Evolutionary conservation across 2,797 vertebrate genomes (phyloP).

Genomic region (Mallotus villosus): DNA sequence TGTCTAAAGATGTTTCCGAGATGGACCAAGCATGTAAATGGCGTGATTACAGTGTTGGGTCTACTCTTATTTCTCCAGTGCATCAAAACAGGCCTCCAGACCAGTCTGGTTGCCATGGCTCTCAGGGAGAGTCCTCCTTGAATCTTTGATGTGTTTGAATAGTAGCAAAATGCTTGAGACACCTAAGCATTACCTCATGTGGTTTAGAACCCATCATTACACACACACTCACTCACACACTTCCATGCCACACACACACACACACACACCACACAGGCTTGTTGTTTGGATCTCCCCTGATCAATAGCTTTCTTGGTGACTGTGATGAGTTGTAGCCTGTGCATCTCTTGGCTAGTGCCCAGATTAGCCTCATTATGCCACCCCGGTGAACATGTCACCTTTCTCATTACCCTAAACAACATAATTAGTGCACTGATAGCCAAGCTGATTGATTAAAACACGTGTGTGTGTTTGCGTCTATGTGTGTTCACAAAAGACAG

Average conservation of each 20-base stretch:
- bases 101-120: too few relatives aligned
- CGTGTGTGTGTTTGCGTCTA: conserved; percentile 6
- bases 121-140: too few relatives aligned
- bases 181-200: neutral
- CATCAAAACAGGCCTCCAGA: too few relatives aligned
- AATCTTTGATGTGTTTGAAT: neutral
- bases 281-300: neutral
- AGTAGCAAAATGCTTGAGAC: neutral
- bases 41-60: neutral
- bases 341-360: conserved; percentile 44
- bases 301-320: conserved; percentile 36
- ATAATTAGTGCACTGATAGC: conserved; percentile 49
- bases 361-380: conserved; percentile 56
- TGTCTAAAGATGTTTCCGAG: neutral
- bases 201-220: neutral
- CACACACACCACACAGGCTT: neutral
- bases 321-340: conserved; percentile 34
- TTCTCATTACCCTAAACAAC: conserved; percentile 59
- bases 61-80: too few relatives aligned
- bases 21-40: neutral
- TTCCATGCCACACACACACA: neutral
- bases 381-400: conserved; percentile 43
- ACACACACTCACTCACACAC: neutral
- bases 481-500: neutral
- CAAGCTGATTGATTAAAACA: conserved; percentile 52